Evolutionary conservation across 2,888 invertebrate species (phyloP), one percentile per base, ranked within the genome.

Genomic region (Xanthorhoe designata): DNA sequence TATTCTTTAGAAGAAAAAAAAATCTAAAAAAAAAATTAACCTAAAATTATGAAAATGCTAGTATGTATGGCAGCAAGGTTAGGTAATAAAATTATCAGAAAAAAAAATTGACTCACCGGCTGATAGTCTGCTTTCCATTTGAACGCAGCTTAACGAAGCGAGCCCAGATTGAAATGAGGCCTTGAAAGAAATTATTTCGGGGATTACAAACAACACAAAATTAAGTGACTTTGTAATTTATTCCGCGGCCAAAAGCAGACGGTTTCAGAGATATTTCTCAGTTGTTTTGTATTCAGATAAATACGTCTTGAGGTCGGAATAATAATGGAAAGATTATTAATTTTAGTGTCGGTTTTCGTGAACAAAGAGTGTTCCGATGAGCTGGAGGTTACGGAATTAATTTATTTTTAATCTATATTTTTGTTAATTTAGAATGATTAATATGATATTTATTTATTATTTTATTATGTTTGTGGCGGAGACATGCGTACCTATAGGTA

Each of bases 171-270:
- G 79, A 80, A 81, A 80, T 79, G 78, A 79, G 77, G 76, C 81
- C 81, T 81, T 80, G 78, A 84, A 85, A 83, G 81, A 84, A 84
- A 84, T 86, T 82, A 83, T 83, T 84, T 79, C 76, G 75, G 75
- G 79, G 78, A 82, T 85, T 82, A 84, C 81, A 84, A 85, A 85
- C 80, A 85, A 84, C 81, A 79, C 76, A 76, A 82, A 82, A 86
- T 83, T 82, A 84, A 83, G 80, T 79, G 83, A 86, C 80, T 84
- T 85, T 79, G 79, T 81, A 84, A 86, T 84, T 86, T 84, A 85
- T 86, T 82, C 81, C 69, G 74, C 76, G 75, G 77, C 76, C 78
- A 79, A 78, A 84, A 80, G 79, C 68, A 68, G 81, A 78, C 79
- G 79, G 76, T 74, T 77, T 76, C 67, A 61, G 67, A 78, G 72